These are phyloP conservation scores for Lerista edwardsae DNA, from an alignment of 2,797 vertebrate genomes.

Conservation along the genomic window DNA sequence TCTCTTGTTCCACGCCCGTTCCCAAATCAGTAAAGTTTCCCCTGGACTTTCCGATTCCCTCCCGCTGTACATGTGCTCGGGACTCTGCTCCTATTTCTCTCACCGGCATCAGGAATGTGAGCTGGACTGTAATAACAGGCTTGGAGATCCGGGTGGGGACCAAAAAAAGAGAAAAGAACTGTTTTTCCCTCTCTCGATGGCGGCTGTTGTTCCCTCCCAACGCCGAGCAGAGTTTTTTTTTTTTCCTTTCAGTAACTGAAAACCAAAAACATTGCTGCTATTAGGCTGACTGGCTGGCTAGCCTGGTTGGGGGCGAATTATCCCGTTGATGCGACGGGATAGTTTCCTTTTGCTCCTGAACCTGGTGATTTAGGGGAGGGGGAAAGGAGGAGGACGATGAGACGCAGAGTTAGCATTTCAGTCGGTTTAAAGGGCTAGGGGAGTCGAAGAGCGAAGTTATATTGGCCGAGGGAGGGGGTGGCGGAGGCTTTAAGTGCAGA, in stretches of 20 bases:
- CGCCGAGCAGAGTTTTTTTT: accelerated
- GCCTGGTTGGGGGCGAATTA: neutral
- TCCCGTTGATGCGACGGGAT: neutral
- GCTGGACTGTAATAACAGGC: neutral
- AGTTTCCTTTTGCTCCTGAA: neutral
- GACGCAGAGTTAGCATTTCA: neutral
- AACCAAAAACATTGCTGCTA: neutral
- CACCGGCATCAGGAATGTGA: neutral
- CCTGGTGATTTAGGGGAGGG: neutral
- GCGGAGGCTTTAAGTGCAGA: neutral
- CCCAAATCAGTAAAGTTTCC: neutral
- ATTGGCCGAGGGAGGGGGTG: neutral
- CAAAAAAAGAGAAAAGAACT: neutral
- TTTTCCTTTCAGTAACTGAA: neutral
- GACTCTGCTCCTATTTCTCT: neutral
- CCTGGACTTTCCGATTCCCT: neutral
- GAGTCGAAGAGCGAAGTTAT: neutral
- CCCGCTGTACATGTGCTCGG: neutral
- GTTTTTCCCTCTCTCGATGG: neutral
- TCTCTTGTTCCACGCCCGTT: too few species aligned
- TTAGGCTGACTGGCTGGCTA: too few species aligned
- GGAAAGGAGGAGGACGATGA: neutral
- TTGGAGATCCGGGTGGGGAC: neutral
- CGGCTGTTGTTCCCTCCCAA: neutral
- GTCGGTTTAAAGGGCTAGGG: neutral